Evolutionary conservation across 2,797 vertebrate species (phyloP).

Genomic region (Pyrocephalus nanus): DNA sequence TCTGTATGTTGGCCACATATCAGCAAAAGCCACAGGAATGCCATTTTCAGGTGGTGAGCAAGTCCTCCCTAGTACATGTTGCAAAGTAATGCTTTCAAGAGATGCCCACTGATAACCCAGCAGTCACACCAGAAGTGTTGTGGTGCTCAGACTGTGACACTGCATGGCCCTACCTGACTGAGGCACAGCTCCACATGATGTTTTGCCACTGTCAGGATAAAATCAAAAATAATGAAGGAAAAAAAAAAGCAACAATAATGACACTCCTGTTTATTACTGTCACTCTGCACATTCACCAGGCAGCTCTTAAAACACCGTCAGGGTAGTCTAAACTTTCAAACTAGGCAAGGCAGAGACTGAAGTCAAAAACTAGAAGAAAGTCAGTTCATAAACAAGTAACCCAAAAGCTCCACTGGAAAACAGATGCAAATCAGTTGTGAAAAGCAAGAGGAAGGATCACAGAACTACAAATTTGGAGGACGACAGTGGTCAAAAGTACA

Average conservation of each 20-base stretch:
- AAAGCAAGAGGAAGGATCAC: not conserved
- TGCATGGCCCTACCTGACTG: not conserved
- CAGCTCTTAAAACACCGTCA: not conserved
- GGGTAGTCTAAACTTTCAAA: not conserved
- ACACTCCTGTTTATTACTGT: not conserved
- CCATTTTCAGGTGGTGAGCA: not conserved
- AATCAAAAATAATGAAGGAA: not conserved
- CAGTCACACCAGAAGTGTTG: fast-evolving
- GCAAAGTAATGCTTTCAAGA: not conserved
- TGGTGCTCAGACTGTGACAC: not conserved
- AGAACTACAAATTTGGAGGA: not conserved
- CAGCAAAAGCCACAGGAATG: not conserved
- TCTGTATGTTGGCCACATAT: not conserved
- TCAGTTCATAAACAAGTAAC: constrained; percentile 24
- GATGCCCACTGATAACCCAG: not conserved
- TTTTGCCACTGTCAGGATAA: not conserved
- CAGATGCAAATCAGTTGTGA: not conserved
- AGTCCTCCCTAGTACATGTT: not conserved
- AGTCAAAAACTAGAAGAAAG: not conserved
- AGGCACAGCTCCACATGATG: not conserved
- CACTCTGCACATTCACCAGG: not conserved
- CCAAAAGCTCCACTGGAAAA: not conserved
- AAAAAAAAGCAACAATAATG: not conserved
- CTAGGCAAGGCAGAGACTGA: not conserved
- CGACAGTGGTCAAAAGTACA: not conserved